Evolutionary conservation across 2,113 vertebrate species (phyloP).

Genomic region (Elaphurus davidianus): DNA sequence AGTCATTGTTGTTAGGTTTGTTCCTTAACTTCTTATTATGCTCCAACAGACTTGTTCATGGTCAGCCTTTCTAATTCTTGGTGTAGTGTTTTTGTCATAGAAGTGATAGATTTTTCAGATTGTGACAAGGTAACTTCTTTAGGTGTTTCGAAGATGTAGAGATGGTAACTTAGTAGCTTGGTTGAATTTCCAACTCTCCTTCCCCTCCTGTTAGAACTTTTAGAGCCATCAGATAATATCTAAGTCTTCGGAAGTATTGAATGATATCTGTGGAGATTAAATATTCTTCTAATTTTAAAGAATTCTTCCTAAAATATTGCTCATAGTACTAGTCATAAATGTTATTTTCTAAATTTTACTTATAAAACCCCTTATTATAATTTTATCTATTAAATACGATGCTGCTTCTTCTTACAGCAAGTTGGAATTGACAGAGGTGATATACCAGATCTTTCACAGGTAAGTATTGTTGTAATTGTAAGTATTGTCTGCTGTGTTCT

Average conservation of each 20-base stretch:
- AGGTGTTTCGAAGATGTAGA: neutral
- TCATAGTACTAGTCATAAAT: neutral
- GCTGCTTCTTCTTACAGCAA: slow-evolving; percentile 87
- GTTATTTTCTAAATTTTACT: slow-evolving; percentile 34
- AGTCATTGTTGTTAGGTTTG: neutral
- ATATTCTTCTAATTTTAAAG: slow-evolving; percentile 22
- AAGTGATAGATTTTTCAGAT: slow-evolving; percentile 13
- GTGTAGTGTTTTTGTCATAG: neutral
- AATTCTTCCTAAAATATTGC: neutral
- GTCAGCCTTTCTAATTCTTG: neutral
- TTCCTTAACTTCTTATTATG: neutral
- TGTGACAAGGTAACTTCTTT: neutral
- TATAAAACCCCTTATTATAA: neutral
- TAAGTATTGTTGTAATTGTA: slow-evolving; percentile 69
- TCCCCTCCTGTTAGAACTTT: neutral
- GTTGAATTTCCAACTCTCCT: neutral
- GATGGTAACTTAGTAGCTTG: neutral
- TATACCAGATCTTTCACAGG: slow-evolving; percentile 97
- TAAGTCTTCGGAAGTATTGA: neutral
- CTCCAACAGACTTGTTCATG: neutral
- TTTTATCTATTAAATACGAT: slow-evolving; percentile 39
- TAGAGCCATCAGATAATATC: neutral
- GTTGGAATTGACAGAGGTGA: slow-evolving; percentile 98
- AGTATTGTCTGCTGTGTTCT: neutral
- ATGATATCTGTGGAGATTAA: neutral